Percentiles rank a stretch among this genome's conserved stretches.
Evolutionary conservation across 2,888 invertebrate genomes (phyloP).

Genomic region (Mactromeris polynyma): DNA sequence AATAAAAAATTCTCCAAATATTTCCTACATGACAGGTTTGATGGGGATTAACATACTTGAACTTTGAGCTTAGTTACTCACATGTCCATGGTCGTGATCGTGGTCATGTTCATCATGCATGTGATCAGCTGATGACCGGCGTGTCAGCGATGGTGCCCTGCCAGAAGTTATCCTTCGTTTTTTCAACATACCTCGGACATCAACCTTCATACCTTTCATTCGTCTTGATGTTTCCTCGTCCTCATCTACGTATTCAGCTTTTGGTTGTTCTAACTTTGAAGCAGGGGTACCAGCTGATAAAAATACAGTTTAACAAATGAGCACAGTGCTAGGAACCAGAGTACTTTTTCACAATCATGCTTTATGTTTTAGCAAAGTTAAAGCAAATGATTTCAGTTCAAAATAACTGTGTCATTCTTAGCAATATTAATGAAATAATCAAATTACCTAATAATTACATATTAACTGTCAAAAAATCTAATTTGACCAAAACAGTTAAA

Average conservation of each 20-base stretch:
- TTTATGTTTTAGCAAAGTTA: too few relatives aligned
- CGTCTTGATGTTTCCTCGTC: conserved; percentile 32
- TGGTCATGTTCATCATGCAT: conserved; percentile 70
- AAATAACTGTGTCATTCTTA: too few relatives aligned
- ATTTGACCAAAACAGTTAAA: too few relatives aligned
- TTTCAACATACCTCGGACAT: conserved; percentile 75
- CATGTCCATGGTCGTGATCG: conserved; percentile 57
- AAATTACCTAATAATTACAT: too few relatives aligned
- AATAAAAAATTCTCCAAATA: too few relatives aligned
- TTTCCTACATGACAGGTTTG: too few relatives aligned
- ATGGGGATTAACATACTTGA: not conserved
- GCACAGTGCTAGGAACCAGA: not conserved
- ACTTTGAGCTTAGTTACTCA: not conserved
- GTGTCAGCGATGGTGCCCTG: conserved; percentile 67
- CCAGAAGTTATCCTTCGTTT: conserved; percentile 66
- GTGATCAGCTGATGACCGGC: conserved; percentile 70
- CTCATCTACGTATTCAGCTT: conserved; percentile 27
- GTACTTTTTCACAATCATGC: too few relatives aligned
- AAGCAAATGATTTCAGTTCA: too few relatives aligned
- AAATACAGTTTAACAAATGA: not conserved
- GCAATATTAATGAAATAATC: too few relatives aligned
- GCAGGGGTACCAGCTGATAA: conserved; percentile 35
- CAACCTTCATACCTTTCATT: conserved; percentile 70
- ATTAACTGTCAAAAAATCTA: too few relatives aligned
- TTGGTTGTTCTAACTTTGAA: conserved; percentile 40